Evolutionary conservation across 2,113 vertebrate genomes (phyloP).

Genomic region (Carlito syrichta): DNA sequence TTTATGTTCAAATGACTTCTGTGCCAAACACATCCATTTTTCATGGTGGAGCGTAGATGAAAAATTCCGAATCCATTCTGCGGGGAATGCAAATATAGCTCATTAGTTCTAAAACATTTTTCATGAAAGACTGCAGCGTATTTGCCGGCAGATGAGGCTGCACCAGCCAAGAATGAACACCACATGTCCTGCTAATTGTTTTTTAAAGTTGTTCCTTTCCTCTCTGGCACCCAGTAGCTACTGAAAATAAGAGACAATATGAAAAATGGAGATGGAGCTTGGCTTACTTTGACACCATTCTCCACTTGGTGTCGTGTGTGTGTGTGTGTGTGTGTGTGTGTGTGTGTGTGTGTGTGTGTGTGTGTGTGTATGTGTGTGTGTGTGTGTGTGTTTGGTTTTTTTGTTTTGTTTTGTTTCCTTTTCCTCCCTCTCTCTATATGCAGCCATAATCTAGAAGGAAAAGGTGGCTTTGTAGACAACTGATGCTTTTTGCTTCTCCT

Average conservation of each 20-base stretch:
- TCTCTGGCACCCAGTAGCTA: slow-evolving; percentile 76
- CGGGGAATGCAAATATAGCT: slow-evolving; percentile 88
- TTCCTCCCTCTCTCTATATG: no score
- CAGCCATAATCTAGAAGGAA: slow-evolving; percentile 19
- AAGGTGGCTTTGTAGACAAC: neutral
- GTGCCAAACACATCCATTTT: slow-evolving; percentile 87
- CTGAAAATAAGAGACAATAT: slow-evolving; percentile 69
- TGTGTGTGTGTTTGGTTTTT: neutral
- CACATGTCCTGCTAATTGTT: slow-evolving; percentile 85
- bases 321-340: no score
- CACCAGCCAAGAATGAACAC: slow-evolving; percentile 82
- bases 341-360: no score
- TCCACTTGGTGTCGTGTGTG: no score
- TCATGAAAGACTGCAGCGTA: slow-evolving; percentile 85
- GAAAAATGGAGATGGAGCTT: slow-evolving; percentile 65
- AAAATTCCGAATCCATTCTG: slow-evolving; percentile 85
- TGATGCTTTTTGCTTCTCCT: neutral
- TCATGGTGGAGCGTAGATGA: slow-evolving; percentile 84
- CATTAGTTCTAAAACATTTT: slow-evolving; percentile 89
- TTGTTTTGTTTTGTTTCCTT: neutral
- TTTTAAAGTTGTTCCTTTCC: slow-evolving; percentile 84
- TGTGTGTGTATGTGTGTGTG: no score
- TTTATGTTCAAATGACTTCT: slow-evolving; percentile 87
- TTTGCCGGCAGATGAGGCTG: slow-evolving; percentile 84
- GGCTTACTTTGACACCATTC: slow-evolving; percentile 39